Evolutionary conservation across 2,113 vertebrate genomes (phyloP).

Genomic region (Hydropotes inermis): DNA sequence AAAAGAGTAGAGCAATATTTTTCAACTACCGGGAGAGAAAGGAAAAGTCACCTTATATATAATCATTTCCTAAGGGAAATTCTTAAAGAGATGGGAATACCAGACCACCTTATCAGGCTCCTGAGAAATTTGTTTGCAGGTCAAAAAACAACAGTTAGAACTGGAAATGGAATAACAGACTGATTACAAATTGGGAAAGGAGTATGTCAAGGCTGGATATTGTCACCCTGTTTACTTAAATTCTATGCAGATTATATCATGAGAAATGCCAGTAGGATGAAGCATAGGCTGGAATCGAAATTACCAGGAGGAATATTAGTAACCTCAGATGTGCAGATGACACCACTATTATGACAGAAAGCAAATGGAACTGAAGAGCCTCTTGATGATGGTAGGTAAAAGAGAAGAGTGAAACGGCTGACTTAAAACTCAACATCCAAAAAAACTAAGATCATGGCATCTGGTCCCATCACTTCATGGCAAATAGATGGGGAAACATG

Average conservation of each 20-base stretch:
- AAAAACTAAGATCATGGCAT: background rate
- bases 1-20: background rate
- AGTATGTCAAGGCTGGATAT: background rate
- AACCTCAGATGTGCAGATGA: background rate
- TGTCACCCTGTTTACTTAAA: background rate
- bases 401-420: background rate
- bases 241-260: background rate
- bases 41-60: background rate
- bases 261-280: background rate
- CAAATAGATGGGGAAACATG: background rate
- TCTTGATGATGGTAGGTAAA: background rate
- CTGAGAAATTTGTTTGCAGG: background rate
- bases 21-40: background rate
- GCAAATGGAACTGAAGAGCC: background rate
- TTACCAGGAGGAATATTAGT: background rate
- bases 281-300: background rate
- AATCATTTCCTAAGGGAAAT: background rate
- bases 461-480: background rate
- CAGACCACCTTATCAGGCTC: background rate
- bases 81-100: background rate
- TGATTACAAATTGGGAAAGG: background rate
- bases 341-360: background rate
- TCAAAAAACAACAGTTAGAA: background rate
- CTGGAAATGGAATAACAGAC: background rate
- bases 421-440: background rate